phyloP scores from a whole-genome alignment of 2,888 invertebrate species.

The Xestobium rufovillosum region DNA sequence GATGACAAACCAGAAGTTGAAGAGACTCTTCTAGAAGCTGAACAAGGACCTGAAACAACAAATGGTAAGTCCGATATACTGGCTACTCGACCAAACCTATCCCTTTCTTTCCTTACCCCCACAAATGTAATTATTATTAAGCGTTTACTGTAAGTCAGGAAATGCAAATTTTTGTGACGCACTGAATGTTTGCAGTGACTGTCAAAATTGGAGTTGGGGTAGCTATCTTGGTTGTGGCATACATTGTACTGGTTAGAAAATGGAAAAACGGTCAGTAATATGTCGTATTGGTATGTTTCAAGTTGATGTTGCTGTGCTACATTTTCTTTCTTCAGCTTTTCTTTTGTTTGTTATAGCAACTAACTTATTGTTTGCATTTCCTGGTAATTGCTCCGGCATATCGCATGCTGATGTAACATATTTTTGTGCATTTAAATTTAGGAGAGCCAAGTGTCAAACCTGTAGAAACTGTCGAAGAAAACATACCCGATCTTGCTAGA shows the following conservation, averaged over 20 bases:
- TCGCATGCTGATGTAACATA: too few relatives aligned
- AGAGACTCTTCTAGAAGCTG: constrained; percentile 31
- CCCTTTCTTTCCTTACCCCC: neutral
- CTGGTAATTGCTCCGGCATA: constrained; percentile 34
- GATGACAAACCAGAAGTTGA: constrained; percentile 39
- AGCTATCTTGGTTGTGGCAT: constrained; percentile 76
- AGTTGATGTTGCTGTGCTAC: constrained; percentile 17
- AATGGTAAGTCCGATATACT: neutral
- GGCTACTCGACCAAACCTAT: too few relatives aligned
- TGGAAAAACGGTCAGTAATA: constrained; percentile 64
- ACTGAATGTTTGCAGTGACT: constrained; percentile 69
- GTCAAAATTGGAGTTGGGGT: constrained; percentile 80
- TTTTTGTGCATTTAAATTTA: too few relatives aligned
- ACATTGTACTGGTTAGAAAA: constrained; percentile 76
- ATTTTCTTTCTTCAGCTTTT: neutral
- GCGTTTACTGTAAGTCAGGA: constrained; percentile 43
- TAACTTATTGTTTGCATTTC: constrained; percentile 42
- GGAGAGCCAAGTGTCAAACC: too few relatives aligned
- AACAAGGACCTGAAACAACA: constrained; percentile 25
- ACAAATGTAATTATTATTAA: too few relatives aligned
- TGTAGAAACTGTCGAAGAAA: constrained; percentile 23
- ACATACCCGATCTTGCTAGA: constrained; percentile 38
- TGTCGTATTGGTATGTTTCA: constrained; percentile 26
- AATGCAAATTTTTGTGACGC: constrained; percentile 36
- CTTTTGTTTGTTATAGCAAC: constrained; percentile 26